Base-by-base conservation (phyloP, 2,888 invertebrate genomes). In the Odontocerum albicorne region DNA sequence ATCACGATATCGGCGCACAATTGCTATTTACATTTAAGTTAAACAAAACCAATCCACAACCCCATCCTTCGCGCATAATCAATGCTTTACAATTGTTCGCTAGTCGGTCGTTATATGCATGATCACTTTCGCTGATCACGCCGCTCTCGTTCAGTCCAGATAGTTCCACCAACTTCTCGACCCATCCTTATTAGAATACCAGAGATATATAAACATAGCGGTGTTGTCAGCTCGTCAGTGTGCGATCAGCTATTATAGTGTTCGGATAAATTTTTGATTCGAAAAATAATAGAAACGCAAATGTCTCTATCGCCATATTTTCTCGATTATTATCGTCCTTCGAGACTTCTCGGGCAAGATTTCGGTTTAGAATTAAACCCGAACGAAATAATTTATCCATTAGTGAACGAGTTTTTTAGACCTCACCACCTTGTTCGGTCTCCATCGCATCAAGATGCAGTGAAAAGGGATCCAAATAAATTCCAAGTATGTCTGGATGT, bases 401-500 rank as follows among this genome's bases (percentile, higher is more conserved):
- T 17, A 6, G 20, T 38, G 4, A 21, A 35, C 22, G 44, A 51
- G 16, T 44, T 36, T 21, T 44, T 42, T 36, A 22, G 27, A 7
- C 32, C 42, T 13, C 13, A 27, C 12, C 44, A 44, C 6, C 21
- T 21, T 17, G 12, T 16, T 4, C 40, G 19, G n/a, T 17, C 15
- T 21, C 36, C 20, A 7, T 10, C 21, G n/a, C 47, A 21, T 38
- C 38, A 38, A 16, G 4, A 16, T 4, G 15, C 15, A 12, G 12
- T 8, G 8, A 17, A 15, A 8, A 2, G 6, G n/a, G 47, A 84
- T 65, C 81, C 83, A n/a, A 82, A 86, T 64, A 84, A 85, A 56
- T 87, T 86, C 60, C 85, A 86, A 66, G 85, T 87, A 7, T 83
- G 81, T 64, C 72, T 90, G 64, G 90, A 91, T 66, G 88, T 91